phyloP scores from a whole-genome alignment of 2,888 invertebrate species.

The Agrochola circellaris region DNA sequence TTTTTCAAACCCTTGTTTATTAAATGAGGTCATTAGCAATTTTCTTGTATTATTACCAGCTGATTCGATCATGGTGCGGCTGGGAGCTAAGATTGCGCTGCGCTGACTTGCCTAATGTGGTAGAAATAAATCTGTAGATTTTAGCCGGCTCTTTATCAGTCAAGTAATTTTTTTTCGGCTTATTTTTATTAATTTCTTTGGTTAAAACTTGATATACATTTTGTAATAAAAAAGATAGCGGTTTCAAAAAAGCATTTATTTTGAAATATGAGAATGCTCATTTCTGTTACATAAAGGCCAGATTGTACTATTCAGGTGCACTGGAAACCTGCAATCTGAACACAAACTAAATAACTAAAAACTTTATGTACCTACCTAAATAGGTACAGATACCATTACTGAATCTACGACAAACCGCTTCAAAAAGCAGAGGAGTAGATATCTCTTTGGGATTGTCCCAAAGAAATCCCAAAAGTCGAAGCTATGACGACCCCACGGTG shows the following conservation, averaged over 20 bases:
- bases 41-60: constrained; percentile 78
- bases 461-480: background rate
- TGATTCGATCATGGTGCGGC: constrained; percentile 70
- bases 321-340: no score
- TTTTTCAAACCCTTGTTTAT: constrained; percentile 80
- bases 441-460: background rate
- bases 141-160: background rate
- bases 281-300: background rate
- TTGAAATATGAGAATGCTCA: background rate
- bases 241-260: background rate
- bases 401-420: background rate
- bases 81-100: constrained; percentile 70
- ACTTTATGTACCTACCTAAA: no score
- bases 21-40: constrained; percentile 82
- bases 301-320: no score
- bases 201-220: background rate
- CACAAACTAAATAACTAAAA: no score
- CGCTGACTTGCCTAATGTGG: background rate
- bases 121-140: background rate
- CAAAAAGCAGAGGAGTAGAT: background rate
- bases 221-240: no score
- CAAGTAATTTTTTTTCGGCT: background rate
- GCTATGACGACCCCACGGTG: no score
- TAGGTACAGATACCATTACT: no score
- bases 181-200: background rate